A percentile compares a stretch with the other conserved stretches of the same genome.
Conservation (phyloP, 2,888 invertebrate species). For the Podabrus alpinus region DNA sequence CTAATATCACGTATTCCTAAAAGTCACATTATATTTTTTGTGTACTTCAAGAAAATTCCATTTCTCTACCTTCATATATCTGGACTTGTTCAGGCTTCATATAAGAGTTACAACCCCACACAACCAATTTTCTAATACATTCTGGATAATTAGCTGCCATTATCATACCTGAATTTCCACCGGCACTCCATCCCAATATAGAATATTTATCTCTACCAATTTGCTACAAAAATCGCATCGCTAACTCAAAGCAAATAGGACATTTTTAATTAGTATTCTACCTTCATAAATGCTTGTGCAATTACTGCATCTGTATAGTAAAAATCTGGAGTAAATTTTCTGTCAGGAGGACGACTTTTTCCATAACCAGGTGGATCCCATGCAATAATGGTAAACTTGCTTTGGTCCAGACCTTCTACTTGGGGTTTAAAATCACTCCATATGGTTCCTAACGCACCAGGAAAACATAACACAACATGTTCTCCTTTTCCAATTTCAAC, state of each 20-base stretch:
- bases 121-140: conserved; percentile 70
- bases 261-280: conserved; percentile 39
- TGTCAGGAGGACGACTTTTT: conserved; percentile 76
- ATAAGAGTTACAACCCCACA: conserved; percentile 80
- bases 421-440: conserved; percentile 85
- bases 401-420: conserved; percentile 66
- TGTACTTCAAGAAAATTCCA: neutral
- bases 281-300: conserved; percentile 75
- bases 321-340: conserved; percentile 72
- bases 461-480: conserved; percentile 70
- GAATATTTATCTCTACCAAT: conserved; percentile 73
- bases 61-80: conserved; percentile 62
- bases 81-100: conserved; percentile 70
- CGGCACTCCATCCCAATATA: conserved; percentile 88
- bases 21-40: conserved; percentile 37
- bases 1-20: conserved; percentile 71
- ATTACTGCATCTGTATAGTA: conserved; percentile 74
- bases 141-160: conserved; percentile 73
- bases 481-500: conserved; percentile 65
- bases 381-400: conserved; percentile 67
- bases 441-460: conserved; percentile 80
- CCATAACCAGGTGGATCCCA: conserved; percentile 93
- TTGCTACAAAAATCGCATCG: conserved; percentile 50
- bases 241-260: neutral
- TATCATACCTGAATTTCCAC: conserved; percentile 78